phyloP scores from a whole-genome alignment of 2,888 invertebrate genomes.

The Drosophila conformis region DNA sequence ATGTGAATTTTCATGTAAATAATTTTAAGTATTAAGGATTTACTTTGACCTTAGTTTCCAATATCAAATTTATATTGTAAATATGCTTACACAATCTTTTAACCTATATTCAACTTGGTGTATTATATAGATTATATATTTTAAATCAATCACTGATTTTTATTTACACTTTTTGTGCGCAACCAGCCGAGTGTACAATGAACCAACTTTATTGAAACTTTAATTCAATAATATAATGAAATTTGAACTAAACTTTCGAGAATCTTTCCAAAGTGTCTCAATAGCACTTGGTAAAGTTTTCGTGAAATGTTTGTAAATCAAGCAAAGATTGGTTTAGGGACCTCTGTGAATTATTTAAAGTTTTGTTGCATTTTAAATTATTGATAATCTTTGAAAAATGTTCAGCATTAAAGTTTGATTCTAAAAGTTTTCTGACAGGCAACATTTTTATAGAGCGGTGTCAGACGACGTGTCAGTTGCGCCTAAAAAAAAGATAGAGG shows the following conservation, averaged over 20 bases:
- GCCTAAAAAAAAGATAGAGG: conserved; percentile 21
- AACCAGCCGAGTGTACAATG: not conserved
- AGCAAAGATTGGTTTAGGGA: conserved; percentile 4
- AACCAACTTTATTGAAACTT: conserved; percentile 4
- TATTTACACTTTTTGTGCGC: not conserved
- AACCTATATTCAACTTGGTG: not conserved
- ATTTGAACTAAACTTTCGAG: conserved; percentile 30
- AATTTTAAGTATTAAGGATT: not conserved
- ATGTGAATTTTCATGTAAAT: too few species aligned
- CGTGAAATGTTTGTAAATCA: conserved; percentile 27
- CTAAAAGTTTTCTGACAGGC: conserved; percentile 16
- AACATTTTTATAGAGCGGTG: conserved; percentile 3
- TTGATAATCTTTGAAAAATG: conserved; percentile 15
- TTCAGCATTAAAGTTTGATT: conserved; percentile 11
- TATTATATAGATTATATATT: not conserved
- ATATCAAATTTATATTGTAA: not conserved
- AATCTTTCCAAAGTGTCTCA: conserved; percentile 26
- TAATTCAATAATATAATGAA: conserved; percentile 7
- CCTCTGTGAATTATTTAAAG: not conserved
- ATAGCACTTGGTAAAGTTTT: conserved; percentile 34
- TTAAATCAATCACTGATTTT: not conserved
- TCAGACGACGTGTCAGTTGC: not conserved
- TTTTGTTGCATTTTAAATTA: conserved; percentile 22
- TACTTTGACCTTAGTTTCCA: not conserved
- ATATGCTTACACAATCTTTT: too few species aligned